A percentile compares a stretch with the other conserved stretches of the same genome.
phyloP scores from a whole-genome alignment of 2,888 invertebrate species.

The Endomychus coccineus region DNA sequence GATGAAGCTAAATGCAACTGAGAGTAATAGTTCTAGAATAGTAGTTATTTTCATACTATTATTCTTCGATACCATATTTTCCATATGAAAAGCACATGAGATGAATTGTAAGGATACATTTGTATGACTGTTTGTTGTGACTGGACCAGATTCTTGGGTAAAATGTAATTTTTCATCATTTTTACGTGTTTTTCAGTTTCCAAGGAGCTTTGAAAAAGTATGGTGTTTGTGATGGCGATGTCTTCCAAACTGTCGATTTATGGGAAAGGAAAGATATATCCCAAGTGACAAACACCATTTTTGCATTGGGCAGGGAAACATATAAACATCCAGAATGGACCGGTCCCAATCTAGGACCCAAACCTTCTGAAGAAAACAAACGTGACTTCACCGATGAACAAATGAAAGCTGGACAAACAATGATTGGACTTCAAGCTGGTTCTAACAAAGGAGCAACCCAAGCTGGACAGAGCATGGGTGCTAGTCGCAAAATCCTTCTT shows the following conservation, averaged over 20 bases:
- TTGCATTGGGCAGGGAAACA: slow-evolving; percentile 65
- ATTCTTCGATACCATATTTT: no score
- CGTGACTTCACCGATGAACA: slow-evolving; percentile 91
- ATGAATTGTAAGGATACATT: no score
- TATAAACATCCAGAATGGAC: slow-evolving; percentile 37
- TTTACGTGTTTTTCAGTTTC: slow-evolving; percentile 56
- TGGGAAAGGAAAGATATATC: slow-evolving; percentile 92
- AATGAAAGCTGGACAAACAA: slow-evolving; percentile 76
- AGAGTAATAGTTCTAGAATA: no score
- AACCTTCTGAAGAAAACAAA: slow-evolving; percentile 88
- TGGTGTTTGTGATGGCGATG: slow-evolving; percentile 85
- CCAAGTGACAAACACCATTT: slow-evolving; percentile 76
- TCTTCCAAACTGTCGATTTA: slow-evolving; percentile 95
- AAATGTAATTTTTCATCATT: no score
- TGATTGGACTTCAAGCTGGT: slow-evolving; percentile 92
- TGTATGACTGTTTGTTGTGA: no score
- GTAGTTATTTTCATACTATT: no score
- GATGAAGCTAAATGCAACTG: no score
- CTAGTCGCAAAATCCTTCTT: slow-evolving; percentile 81
- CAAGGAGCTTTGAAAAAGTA: slow-evolving; percentile 78
- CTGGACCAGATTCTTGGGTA: no score
- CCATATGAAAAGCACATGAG: no score
- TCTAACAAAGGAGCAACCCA: slow-evolving; percentile 94
- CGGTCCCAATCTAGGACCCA: slow-evolving; percentile 89
- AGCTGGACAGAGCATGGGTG: slow-evolving; percentile 84